Evolutionary conservation across 2,888 invertebrate genomes (phyloP), one percentile per base, ranked within the genome.

Genomic region (Sphaeridia pumilis): DNA sequence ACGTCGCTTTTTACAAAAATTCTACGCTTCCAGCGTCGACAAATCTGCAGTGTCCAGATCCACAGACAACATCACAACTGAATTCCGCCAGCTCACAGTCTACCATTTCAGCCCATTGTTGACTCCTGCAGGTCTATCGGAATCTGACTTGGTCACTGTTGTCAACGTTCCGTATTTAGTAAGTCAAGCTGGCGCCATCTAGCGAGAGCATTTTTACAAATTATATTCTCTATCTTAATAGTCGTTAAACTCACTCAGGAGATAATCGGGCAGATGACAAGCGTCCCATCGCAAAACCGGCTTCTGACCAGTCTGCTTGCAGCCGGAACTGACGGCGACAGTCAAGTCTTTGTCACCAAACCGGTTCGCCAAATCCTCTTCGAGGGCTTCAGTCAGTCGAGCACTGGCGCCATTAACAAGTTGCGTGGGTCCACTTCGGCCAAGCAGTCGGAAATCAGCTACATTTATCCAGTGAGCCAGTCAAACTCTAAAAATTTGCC

Each of bases 111-210:
- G 26, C 28, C 35, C 31, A 22, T 1, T 27, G 7, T 38, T n/a
- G 5, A 12, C 38, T 5, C 38, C 38, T 7, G 38, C 7, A 14
- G 17, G 20, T 38, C 17, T 52, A 20, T 38, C n/a, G 12, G 52
- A 52, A 20, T 4, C 36, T 1, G 52, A 52, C 27, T 14, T 36
- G 17, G 14, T 52, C 2, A 28, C 26, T 20, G 46, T 46, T 2
- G 31, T 46, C 2, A 52, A 52, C 28, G 35, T 52, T 14, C 52
- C 52, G 17, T 51, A 45, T 34, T 14, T 51, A 2, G 51, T 51
- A 45, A 51, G 35, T 38, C n/a, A n/a, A n/a, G n/a, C n/a, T n/a
- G n/a, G n/a, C n/a, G n/a, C n/a, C n/a, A n/a, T n/a, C n/a, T n/a
- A n/a, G n/a, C n/a, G n/a, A n/a, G n/a, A n/a, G n/a, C n/a, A n/a